Evolutionary conservation across 92 coral and sea anemone genomes (phyloP).

Genomic region (Montipora capitata): DNA sequence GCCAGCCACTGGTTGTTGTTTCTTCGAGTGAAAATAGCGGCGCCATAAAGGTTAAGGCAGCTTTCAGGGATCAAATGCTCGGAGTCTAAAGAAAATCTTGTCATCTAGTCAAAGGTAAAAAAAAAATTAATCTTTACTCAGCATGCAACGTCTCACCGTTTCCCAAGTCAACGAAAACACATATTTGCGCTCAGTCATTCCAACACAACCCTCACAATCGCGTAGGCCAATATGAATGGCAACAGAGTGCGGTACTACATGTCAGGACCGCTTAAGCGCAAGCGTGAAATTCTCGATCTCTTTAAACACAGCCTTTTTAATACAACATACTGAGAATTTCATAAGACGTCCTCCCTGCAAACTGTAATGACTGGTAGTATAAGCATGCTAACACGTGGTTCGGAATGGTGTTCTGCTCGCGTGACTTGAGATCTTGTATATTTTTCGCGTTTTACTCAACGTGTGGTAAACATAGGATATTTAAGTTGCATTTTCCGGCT

Average conservation of each 20-base stretch:
- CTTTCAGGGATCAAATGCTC: neutral
- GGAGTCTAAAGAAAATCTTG: conserved; percentile 5
- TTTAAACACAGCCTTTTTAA: neutral
- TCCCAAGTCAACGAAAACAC: neutral
- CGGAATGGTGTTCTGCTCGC: neutral
- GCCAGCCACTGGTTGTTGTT: conserved; percentile 2
- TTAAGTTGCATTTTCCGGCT: neutral
- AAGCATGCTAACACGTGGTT: conserved; percentile 32
- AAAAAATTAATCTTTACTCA: neutral
- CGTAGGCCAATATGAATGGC: conserved; percentile 1
- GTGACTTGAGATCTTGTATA: conserved; percentile 11
- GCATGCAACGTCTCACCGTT: neutral
- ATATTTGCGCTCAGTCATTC: neutral
- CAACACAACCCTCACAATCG: neutral
- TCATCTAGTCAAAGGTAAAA: conserved; percentile 28
- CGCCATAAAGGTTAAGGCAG: neutral
- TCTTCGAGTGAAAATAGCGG: neutral
- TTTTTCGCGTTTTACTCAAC: conserved; percentile 9
- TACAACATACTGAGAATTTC: neutral
- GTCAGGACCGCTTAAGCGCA: too few relatives aligned
- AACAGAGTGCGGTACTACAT: too few relatives aligned
- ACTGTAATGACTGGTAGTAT: neutral
- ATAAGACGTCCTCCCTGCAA: neutral
- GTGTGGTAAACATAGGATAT: conserved; percentile 10
- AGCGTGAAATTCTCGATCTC: neutral